Conservation (phyloP, 2,113 vertebrate species). For the Rattus rattus region DNA sequence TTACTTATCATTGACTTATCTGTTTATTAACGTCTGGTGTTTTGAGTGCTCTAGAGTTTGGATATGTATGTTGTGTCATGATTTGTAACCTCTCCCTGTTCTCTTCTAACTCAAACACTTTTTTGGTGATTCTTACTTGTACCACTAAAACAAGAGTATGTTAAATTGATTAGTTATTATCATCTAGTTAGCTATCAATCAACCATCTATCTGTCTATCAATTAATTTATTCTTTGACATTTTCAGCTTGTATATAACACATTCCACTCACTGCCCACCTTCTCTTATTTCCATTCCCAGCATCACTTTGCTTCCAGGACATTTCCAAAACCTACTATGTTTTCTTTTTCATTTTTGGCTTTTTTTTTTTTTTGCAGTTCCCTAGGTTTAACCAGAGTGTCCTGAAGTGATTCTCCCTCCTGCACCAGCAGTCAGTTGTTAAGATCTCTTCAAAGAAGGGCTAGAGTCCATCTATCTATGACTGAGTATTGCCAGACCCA, state of each 20-base stretch:
- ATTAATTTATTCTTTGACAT: not conserved
- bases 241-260: not conserved
- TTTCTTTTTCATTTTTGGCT: not conserved
- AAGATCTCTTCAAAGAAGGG: not conserved
- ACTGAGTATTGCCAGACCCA: not conserved
- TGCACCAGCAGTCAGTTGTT: not conserved
- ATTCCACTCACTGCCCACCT: not conserved
- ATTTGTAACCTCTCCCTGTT: not conserved
- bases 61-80: not conserved
- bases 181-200: too few relatives aligned
- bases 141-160: constrained; percentile 3
- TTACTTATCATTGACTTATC: not conserved
- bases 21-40: not conserved
- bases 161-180: not conserved
- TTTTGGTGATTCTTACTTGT: not conserved
- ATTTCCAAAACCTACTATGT: not conserved
- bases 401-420: not conserved
- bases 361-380: not conserved
- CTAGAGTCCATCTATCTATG: not conserved
- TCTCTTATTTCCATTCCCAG: not conserved
- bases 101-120: not conserved
- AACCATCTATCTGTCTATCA: too few relatives aligned
- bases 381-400: not conserved
- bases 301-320: not conserved
- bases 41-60: not conserved